Percentiles rank a stretch among this genome's conserved stretches.
Evolutionary conservation across 2,888 invertebrate genomes (phyloP).

Genomic region (Brachylomia viminalis): DNA sequence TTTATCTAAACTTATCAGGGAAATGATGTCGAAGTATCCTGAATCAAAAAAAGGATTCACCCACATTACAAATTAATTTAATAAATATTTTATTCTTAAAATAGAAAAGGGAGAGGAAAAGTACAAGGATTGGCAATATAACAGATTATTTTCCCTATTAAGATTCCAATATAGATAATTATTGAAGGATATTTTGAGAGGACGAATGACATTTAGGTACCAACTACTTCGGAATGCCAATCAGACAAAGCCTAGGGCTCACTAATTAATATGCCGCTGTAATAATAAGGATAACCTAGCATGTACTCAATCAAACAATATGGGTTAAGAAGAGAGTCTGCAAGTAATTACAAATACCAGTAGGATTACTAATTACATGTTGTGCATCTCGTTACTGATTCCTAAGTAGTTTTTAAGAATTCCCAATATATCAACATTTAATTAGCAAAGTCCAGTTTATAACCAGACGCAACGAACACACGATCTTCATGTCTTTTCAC

Average conservation of each 20-base stretch:
- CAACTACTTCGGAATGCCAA: constrained; percentile 38
- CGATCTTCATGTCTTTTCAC: neutral
- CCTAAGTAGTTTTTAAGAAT: neutral
- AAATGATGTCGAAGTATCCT: neutral
- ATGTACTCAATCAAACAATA: neutral
- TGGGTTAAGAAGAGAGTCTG: neutral
- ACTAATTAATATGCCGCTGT: constrained; percentile 25
- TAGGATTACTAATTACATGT: neutral
- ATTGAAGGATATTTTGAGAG: constrained; percentile 43
- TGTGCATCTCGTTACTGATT: neutral
- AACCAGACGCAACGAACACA: neutral
- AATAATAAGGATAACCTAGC: constrained; percentile 13
- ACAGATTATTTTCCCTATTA: constrained; percentile 31
- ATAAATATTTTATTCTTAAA: constrained; percentile 3
- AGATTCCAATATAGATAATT: constrained; percentile 23
- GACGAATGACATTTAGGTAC: neutral
- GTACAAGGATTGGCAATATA: neutral
- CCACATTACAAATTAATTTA: neutral
- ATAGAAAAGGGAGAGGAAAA: constrained; percentile 22
- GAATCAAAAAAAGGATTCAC: neutral
- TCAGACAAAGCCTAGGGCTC: constrained; percentile 10
- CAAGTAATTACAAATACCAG: neutral
- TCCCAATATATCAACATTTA: neutral
- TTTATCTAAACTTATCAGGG: neutral
- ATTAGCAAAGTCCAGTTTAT: neutral